Conservation (phyloP, 1,140 invertebrate genomes). For the Diploscapter pachys region DNA sequence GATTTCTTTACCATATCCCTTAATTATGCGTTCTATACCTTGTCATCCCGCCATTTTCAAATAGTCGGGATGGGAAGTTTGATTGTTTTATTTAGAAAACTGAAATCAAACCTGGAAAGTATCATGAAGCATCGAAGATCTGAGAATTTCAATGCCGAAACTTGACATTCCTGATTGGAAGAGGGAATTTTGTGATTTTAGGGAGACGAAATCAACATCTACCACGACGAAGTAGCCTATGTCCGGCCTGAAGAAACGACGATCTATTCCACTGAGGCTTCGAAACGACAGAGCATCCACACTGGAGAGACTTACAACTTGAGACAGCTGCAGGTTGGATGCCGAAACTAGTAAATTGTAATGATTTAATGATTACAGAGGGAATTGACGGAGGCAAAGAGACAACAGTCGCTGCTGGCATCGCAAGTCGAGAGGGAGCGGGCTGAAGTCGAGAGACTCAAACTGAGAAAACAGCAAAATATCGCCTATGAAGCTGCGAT, state of each 20-base stretch:
- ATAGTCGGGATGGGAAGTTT: no score
- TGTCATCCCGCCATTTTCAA: no score
- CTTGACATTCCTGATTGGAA: no score
- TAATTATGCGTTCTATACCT: no score
- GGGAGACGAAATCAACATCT: constrained; percentile 28
- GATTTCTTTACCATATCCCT: no score
- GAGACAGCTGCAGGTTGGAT: background rate
- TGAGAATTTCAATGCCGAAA: no score
- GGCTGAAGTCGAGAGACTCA: constrained; percentile 3
- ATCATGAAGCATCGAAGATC: no score
- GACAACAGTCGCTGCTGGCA: no score
- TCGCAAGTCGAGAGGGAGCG: background rate
- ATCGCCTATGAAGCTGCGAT: constrained; percentile 1
- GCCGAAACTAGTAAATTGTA: background rate
- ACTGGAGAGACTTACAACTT: constrained; percentile 21
- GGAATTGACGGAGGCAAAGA: no score
- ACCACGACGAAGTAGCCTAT: constrained; percentile 34
- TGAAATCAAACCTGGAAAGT: no score
- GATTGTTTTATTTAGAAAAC: no score
- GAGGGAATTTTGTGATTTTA: background rate
- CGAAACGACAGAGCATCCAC: constrained; percentile 12
- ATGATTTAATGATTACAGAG: background rate
- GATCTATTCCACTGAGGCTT: background rate
- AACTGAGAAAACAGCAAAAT: background rate
- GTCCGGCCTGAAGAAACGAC: constrained; percentile 7